These are phyloP conservation scores for Coregonus clupeaformis DNA, from an alignment of 2,113 vertebrate genomes.

Conservation along the genomic window DNA sequence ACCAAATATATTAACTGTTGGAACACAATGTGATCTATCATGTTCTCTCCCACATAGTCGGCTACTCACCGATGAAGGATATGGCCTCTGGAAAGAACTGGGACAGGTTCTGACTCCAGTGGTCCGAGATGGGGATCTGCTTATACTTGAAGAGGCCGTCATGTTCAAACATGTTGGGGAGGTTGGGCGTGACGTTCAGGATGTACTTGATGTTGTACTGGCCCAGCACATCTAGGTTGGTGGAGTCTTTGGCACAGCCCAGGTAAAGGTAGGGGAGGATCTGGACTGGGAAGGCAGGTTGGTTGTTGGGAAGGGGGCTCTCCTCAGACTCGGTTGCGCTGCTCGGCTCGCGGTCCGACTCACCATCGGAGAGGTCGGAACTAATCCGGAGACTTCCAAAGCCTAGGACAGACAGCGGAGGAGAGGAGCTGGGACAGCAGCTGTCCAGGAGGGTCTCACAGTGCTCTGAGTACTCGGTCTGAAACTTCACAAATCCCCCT, in stretches of 20 bases:
- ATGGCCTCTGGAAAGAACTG: slow-evolving; percentile 91
- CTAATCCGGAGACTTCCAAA: slow-evolving; percentile 81
- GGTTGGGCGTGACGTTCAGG: slow-evolving; percentile 88
- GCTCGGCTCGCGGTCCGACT: slow-evolving; percentile 79
- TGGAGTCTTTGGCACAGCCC: slow-evolving; percentile 85
- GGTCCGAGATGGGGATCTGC: slow-evolving; percentile 89
- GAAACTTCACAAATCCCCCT: slow-evolving; percentile 89
- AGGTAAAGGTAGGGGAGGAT: slow-evolving; percentile 89
- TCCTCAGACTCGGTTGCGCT: slow-evolving; percentile 79
- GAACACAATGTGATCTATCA: neutral
- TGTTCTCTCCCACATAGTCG: neutral
- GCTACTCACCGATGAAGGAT: slow-evolving; percentile 84
- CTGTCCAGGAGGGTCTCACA: slow-evolving; percentile 82
- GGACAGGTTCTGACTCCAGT: slow-evolving; percentile 89
- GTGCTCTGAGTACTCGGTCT: slow-evolving; percentile 81
- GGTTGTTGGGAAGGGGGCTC: slow-evolving; percentile 75
- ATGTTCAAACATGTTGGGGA: slow-evolving; percentile 88
- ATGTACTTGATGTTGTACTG: slow-evolving; percentile 86
- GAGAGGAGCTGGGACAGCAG: slow-evolving; percentile 72
- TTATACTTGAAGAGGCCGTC: slow-evolving; percentile 87
- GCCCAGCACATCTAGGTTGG: slow-evolving; percentile 81
- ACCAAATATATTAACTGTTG: too few species aligned
- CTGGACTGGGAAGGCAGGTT: slow-evolving; percentile 83
- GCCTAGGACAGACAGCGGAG: slow-evolving; percentile 78
- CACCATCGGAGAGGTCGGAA: slow-evolving; percentile 80